Conservation (phyloP, 2,888 invertebrate genomes). For the Vandiemenella viatica region DNA sequence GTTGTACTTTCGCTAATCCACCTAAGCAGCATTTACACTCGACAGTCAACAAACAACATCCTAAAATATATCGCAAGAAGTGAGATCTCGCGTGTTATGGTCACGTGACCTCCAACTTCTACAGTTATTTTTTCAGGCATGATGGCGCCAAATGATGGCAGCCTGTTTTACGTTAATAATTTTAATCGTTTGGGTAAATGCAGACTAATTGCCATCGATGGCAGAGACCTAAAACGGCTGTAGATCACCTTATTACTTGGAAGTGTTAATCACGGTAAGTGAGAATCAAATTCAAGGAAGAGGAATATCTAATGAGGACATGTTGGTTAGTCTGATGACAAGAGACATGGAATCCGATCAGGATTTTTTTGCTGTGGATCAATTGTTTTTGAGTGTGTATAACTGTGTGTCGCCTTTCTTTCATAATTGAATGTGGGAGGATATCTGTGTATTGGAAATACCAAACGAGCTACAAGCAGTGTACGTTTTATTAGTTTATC, state of each 20-base stretch:
- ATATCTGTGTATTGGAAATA: too few relatives aligned
- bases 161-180: slow-evolving; percentile 31
- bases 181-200: slow-evolving; percentile 18
- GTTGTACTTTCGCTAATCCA: too few relatives aligned
- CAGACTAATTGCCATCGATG: slow-evolving; percentile 16
- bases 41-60: slow-evolving; percentile 8
- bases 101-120: slow-evolving; percentile 34
- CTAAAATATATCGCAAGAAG: slow-evolving; percentile 17
- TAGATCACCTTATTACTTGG: slow-evolving; percentile 14
- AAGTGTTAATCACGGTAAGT: slow-evolving; percentile 23
- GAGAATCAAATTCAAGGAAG: slow-evolving; percentile 24
- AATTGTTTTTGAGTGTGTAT: too few relatives aligned
- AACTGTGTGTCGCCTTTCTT: too few relatives aligned
- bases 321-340: slow-evolving; percentile 35
- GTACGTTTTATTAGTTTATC: not conserved
- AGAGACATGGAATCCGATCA: slow-evolving; percentile 20
- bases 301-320: slow-evolving; percentile 38
- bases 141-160: slow-evolving; percentile 40
- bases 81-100: slow-evolving; percentile 26
- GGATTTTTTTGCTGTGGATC: too few relatives aligned
- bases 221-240: slow-evolving; percentile 17
- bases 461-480: too few relatives aligned
- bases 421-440: too few relatives aligned
- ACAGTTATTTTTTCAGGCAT: slow-evolving; percentile 37
- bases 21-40: too few relatives aligned